Conservation (phyloP, 2,113 vertebrate genomes). For the Platysternon megacephalum region DNA sequence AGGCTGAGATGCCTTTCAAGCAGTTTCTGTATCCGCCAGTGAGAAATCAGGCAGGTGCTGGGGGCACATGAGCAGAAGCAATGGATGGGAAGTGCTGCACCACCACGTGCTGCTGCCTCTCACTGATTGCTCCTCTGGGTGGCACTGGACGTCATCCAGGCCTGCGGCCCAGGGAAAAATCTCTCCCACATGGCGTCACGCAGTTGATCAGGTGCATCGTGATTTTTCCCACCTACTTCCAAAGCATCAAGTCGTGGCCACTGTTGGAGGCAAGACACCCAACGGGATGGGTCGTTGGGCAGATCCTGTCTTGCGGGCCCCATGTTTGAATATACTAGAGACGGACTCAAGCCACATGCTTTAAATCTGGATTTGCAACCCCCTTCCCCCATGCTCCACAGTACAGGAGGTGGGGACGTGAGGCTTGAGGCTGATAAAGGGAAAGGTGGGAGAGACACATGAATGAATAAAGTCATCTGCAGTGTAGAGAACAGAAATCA, state of each 20-base stretch:
- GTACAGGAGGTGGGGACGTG: not conserved
- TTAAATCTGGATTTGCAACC: not conserved
- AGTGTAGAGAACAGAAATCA: not conserved
- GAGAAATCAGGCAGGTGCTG: not conserved
- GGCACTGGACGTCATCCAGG: not conserved
- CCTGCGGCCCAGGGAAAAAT: not conserved
- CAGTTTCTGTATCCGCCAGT: not conserved
- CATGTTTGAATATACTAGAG: not conserved
- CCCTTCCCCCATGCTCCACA: too few relatives aligned
- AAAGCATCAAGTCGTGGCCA: not conserved
- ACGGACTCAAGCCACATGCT: not conserved
- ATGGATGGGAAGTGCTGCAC: too few relatives aligned
- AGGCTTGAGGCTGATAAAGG: not conserved
- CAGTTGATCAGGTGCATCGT: not conserved
- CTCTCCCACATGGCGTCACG: too few relatives aligned
- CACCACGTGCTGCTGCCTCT: not conserved
- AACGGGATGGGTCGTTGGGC: too few relatives aligned
- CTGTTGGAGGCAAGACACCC: not conserved
- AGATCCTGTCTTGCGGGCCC: not conserved
- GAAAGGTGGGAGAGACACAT: not conserved
- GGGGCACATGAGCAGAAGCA: not conserved
- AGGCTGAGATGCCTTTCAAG: not conserved
- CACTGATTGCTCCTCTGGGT: too few relatives aligned
- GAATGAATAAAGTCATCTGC: not conserved
- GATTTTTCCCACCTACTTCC: not conserved